Evolutionary conservation across 2,888 invertebrate species (phyloP).

Genomic region (Drosophila pseudotakahashii): DNA sequence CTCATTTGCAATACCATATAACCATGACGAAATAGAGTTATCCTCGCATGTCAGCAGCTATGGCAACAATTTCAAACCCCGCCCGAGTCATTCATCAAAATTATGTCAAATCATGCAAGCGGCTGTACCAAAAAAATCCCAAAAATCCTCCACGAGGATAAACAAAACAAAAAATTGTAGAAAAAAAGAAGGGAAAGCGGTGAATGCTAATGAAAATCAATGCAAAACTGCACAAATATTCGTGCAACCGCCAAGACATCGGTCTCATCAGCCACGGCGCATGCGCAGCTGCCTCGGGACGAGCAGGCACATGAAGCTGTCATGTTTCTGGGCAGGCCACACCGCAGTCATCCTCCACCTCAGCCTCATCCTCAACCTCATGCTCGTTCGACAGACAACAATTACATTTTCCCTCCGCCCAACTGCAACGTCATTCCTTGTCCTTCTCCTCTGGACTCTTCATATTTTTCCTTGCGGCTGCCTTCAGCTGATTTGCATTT

Average conservation of each 20-base stretch:
- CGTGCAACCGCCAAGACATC: constrained; percentile 56
- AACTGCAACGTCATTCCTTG: constrained; percentile 62
- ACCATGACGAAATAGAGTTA: constrained; percentile 58
- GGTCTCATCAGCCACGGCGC: constrained; percentile 26
- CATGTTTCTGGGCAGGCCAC: constrained; percentile 74
- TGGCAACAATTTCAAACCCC: constrained; percentile 36
- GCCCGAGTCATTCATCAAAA: constrained; percentile 68
- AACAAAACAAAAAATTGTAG: constrained; percentile 45
- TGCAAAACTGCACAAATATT: constrained; percentile 62
- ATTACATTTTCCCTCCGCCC: constrained; percentile 61
- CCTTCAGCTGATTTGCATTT: constrained; percentile 81
- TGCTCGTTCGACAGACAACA: constrained; percentile 59
- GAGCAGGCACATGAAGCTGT: constrained; percentile 74
- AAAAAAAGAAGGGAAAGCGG: constrained; percentile 32
- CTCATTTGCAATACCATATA: constrained; percentile 24
- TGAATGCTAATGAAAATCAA: constrained; percentile 73
- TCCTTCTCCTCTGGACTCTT: constrained; percentile 49
- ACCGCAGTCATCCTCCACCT: constrained; percentile 26
- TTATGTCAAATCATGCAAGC: constrained; percentile 75
- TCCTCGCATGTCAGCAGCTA: constrained; percentile 57
- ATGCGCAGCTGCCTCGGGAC: constrained; percentile 20
- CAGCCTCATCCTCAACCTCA: background rate
- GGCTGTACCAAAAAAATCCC: constrained; percentile 53
- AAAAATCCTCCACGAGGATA: constrained; percentile 35
- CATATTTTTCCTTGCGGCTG: constrained; percentile 65